These are phyloP conservation scores for Harpalus rubripes DNA, from an alignment of 2,888 invertebrate genomes.

Conservation along the genomic window DNA sequence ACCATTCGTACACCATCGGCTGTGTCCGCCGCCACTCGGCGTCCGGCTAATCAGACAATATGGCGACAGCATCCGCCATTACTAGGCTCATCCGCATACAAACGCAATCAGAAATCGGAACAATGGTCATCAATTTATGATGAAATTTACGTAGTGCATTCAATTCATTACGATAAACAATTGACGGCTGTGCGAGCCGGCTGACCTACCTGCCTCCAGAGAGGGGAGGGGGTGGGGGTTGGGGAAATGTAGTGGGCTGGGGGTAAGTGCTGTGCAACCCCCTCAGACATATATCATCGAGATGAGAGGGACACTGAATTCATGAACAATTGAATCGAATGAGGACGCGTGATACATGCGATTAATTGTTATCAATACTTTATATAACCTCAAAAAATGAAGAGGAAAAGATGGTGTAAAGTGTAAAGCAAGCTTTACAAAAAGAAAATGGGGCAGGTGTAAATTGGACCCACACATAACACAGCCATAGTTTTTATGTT, in stretches of 20 bases:
- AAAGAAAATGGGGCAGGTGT: too few species aligned
- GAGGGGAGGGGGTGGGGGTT: not conserved
- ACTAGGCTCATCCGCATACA: constrained; percentile 63
- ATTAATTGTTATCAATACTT: too few species aligned
- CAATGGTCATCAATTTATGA: constrained; percentile 67
- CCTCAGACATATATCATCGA: constrained; percentile 15
- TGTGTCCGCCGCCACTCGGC: constrained; percentile 28
- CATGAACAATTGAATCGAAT: constrained; percentile 1
- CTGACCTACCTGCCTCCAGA: constrained; percentile 43
- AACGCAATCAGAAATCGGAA: constrained; percentile 67
- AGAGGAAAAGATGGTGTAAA: too few species aligned
- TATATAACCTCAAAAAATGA: too few species aligned
- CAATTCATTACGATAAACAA: constrained; percentile 68
- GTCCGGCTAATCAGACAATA: constrained; percentile 66
- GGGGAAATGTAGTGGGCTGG: not conserved
- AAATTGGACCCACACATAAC: too few species aligned
- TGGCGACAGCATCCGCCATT: constrained; percentile 67
- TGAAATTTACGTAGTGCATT: constrained; percentile 66
- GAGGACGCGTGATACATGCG: too few species aligned
- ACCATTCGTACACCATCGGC: constrained; percentile 17
- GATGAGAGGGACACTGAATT: not conserved
- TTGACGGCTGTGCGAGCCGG: constrained; percentile 61
- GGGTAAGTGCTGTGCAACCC: constrained; percentile 27
- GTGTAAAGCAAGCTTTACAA: too few species aligned
- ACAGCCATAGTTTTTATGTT: too few species aligned